Base-by-base conservation (phyloP, 2,113 vertebrate genomes). In the Falcunculus frontatus region DNA sequence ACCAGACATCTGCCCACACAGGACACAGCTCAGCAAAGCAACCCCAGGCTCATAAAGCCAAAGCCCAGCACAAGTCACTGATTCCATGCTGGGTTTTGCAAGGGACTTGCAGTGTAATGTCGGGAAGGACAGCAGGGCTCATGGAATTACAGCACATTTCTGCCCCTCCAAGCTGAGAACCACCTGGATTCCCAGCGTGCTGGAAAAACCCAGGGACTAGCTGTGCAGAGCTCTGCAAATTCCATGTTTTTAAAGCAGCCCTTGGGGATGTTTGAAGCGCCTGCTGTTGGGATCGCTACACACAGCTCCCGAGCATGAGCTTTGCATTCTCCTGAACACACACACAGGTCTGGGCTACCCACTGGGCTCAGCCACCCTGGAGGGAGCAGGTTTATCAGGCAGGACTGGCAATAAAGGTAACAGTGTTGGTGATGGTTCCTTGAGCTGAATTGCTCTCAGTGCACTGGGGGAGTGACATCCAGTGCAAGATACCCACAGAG, bases 1-100 rank as follows among this genome's bases (percentile, higher is more conserved):
- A 8, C 3, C 74, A 44, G 46, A 18, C 2, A 5, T 10, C 25
- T 6, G 3, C 53, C 60, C 41, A 23, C 4, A 0, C 0, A 3
- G 69, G 63, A 22, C 22, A 9, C 59, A 11, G 77, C 64, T 32
- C 52, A 25, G 39, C 0, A 29, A 39, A 20, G 25, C 41, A 8
- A 1, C 30, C 25, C 29, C 5, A 16, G 8, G 37, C 63, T 62
- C 83, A 6, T 3, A 2, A 19, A 35, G 46, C 16, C 49, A 5
- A 3, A 20, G 21, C 4, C 37, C 80, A 47, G 26, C 64, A 18
- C 11, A 9, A 62, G 42, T 3, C 74, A 15, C 30, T 2, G 23
- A 4, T 32, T 35, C 44, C 39, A 3, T 1, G 57, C 35, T 8
- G 27, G 37, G 27, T 4, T 63, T 14, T 55, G 57, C 49, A 13